Evolutionary conservation across 2,888 invertebrate genomes (phyloP).

Genomic region (Calliopum simillimum): DNA sequence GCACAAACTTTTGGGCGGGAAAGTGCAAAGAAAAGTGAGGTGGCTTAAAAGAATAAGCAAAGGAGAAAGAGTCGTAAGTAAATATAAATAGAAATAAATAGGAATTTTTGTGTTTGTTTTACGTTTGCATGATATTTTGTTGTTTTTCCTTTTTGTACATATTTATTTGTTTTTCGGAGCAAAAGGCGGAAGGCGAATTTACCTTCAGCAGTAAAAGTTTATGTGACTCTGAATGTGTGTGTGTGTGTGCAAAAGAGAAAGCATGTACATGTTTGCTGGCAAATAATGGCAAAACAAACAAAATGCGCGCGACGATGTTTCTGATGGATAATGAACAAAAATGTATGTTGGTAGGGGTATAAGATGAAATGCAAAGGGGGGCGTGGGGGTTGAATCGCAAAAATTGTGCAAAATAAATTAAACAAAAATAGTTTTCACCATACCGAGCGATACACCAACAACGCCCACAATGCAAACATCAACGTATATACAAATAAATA

Average conservation of each 20-base stretch:
- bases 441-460: neutral
- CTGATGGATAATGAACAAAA: neutral
- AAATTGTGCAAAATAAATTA: neutral
- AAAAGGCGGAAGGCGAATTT: neutral
- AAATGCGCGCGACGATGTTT: constrained; percentile 46
- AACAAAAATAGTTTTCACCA: neutral
- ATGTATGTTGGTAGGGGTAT: neutral
- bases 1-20: neutral
- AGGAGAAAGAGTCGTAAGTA: neutral
- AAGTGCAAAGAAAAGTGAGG: neutral
- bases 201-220: neutral
- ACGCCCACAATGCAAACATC: too few relatives aligned
- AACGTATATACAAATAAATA: too few relatives aligned
- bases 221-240: neutral
- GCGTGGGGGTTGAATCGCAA: neutral
- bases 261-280: constrained; percentile 40
- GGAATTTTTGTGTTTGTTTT: neutral
- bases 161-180: neutral
- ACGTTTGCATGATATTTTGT: neutral
- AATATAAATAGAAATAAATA: too few relatives aligned
- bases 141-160: constrained; percentile 7
- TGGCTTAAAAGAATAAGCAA: neutral
- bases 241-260: constrained; percentile 21
- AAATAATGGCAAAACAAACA: constrained; percentile 50
- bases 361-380: neutral